phyloP scores from a whole-genome alignment of 2,113 vertebrate genomes.

The Callaeas wilsoni region DNA sequence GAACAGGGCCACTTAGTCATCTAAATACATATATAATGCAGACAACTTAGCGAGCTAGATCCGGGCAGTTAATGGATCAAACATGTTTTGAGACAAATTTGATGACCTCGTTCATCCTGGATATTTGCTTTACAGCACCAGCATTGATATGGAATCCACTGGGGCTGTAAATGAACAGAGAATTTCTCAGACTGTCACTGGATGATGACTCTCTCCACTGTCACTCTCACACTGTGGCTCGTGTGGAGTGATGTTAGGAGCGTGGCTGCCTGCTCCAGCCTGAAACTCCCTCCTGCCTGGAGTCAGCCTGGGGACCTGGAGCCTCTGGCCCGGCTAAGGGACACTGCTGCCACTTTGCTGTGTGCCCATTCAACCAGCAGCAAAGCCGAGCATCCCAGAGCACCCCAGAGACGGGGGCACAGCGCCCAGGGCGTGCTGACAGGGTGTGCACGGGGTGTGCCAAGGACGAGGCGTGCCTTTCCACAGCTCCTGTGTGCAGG shows the following conservation, averaged over 20 bases:
- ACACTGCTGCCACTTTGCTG: rapidly evolving
- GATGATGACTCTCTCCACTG: no score
- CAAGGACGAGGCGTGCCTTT: rapidly evolving
- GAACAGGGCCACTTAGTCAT: background rate
- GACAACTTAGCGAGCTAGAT: background rate
- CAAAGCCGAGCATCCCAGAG: background rate
- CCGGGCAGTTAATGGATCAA: background rate
- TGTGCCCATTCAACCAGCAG: background rate
- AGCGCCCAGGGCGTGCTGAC: background rate
- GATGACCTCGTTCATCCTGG: background rate
- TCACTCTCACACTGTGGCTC: no score
- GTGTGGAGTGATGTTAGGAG: background rate
- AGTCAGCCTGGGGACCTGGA: background rate
- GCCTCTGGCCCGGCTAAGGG: background rate
- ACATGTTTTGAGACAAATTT: background rate
- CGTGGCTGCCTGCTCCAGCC: background rate
- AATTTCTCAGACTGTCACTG: background rate
- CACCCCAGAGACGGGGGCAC: background rate
- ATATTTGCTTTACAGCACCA: background rate
- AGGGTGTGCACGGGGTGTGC: rapidly evolving
- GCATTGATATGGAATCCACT: background rate
- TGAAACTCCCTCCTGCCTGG: background rate
- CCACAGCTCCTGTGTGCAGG: background rate
- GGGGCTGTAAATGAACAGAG: background rate
- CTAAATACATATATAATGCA: background rate